A percentile compares a stretch with the other conserved stretches of the same genome.
phyloP scores from a whole-genome alignment of 2,888 invertebrate species.

The Heterodera filipjevi region DNA sequence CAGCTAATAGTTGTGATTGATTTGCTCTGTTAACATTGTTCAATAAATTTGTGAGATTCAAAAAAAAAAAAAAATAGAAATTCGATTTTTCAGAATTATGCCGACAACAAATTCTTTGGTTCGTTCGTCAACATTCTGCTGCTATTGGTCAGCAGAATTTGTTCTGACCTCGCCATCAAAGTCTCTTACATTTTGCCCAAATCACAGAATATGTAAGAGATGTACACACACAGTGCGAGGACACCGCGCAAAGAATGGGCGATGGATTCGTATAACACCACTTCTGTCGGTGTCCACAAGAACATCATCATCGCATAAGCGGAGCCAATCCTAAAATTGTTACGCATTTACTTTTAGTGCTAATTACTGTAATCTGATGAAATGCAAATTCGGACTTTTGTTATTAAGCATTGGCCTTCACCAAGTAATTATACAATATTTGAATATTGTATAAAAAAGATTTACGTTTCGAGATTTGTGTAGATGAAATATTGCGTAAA shows the following conservation, averaged over 20 bases:
- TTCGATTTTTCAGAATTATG: no score
- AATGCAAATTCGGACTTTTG: no score
- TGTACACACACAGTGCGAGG: slow-evolving; percentile 63
- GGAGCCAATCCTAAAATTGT: slow-evolving; percentile 55
- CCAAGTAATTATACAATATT: background rate
- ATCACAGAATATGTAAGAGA: slow-evolving; percentile 63
- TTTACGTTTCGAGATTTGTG: slow-evolving; percentile 67
- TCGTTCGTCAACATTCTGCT: no score
- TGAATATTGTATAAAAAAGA: background rate
- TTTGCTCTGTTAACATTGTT: no score
- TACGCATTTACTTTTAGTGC: background rate
- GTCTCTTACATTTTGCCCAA: slow-evolving; percentile 48
- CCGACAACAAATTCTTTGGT: no score
- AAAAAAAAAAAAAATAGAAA: no score
- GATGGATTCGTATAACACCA: slow-evolving; percentile 65
- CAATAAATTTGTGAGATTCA: no score
- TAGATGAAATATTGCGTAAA: slow-evolving; percentile 67
- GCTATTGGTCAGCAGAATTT: no score
- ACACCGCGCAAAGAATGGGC: slow-evolving; percentile 59
- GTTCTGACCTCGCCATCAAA: no score
- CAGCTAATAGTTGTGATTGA: no score
- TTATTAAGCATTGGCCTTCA: background rate
- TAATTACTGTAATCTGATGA: background rate
- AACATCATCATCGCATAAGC: slow-evolving; percentile 68
- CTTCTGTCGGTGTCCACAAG: slow-evolving; percentile 65